Conservation (phyloP, 2,113 vertebrate genomes). For the Saccopteryx leptura region DNA sequence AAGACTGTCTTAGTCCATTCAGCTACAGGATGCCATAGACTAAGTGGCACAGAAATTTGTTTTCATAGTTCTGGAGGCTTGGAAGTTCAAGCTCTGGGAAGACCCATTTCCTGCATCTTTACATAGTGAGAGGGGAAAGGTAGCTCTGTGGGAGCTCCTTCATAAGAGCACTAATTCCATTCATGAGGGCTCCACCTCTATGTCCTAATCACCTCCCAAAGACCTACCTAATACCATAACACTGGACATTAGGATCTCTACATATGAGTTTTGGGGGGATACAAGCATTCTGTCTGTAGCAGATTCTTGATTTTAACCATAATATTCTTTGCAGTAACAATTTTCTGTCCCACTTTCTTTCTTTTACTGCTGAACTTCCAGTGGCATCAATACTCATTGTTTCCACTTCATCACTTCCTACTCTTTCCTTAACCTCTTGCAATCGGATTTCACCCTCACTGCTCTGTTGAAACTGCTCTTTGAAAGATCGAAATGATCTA, state of each 20-base stretch:
- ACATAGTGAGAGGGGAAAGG: background rate
- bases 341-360: background rate
- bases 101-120: background rate
- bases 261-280: background rate
- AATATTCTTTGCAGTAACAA: background rate
- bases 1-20: background rate
- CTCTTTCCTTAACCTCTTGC: background rate
- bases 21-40: background rate
- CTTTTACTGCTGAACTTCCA: background rate
- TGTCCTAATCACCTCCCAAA: background rate
- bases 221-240: background rate
- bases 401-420: conserved; percentile 22
- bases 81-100: background rate
- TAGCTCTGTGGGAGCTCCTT: background rate
- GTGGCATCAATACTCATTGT: background rate
- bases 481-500: conserved; percentile 51
- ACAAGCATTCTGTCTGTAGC: background rate
- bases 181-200: background rate
- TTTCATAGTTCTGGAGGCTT: background rate
- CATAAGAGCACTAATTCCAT: background rate
- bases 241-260: background rate
- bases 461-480: background rate
- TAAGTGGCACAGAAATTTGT: background rate
- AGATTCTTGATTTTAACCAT: background rate
- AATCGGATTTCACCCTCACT: conserved; percentile 35